Base-by-base conservation (phyloP, 1,140 invertebrate genomes). In the Zeugodacus cucurbitae region DNA sequence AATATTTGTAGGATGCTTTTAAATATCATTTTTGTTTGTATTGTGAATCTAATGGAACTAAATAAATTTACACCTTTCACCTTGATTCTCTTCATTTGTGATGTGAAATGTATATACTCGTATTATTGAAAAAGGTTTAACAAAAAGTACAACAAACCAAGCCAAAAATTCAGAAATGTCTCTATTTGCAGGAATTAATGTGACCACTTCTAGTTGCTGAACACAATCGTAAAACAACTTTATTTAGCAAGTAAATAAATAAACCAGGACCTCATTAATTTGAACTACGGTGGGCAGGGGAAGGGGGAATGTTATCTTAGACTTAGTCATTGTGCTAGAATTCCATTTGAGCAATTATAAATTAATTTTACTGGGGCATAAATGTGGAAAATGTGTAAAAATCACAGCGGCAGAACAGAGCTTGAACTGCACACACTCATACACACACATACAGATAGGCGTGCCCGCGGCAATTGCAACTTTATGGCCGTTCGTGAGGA, bases 331-430 rank as follows among this genome's bases (percentile, higher is more conserved):
- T 74, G 32, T 74, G 6, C 34, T 34, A 37, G 22, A 74, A 74
- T 74, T 74, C 34, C 67, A 74, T 74, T 74, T 74, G 32, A 74
- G 34, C 67, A 74, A 41, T 74, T 74, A 41, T 74, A 74, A 74
- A 74, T 74, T 74, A 74, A 32, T 32, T 74, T 74, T n/a, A 74
- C 67, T 74, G 67, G 34, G 67, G 34, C 67, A 74, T 32, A 74
- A 74, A 74, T 74, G 67, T 34, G 67, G 34, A 74, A 74, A 74
- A 74, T 74, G 67, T 41, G 34, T 74, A 74, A 74, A 74, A 74
- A 74, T 74, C 67, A 37, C 34, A 74, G 67, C 67, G 20, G 67
- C 67, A 22, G 17, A 74, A 20, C 67, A 74, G 48, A 54, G 67
- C 67, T 74, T 74, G 41, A 41, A 74, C 34, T 8, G 34, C 34